These are phyloP conservation scores for Dicyrtoma fusca DNA, from an alignment of 2,888 invertebrate genomes.

Conservation along the genomic window DNA sequence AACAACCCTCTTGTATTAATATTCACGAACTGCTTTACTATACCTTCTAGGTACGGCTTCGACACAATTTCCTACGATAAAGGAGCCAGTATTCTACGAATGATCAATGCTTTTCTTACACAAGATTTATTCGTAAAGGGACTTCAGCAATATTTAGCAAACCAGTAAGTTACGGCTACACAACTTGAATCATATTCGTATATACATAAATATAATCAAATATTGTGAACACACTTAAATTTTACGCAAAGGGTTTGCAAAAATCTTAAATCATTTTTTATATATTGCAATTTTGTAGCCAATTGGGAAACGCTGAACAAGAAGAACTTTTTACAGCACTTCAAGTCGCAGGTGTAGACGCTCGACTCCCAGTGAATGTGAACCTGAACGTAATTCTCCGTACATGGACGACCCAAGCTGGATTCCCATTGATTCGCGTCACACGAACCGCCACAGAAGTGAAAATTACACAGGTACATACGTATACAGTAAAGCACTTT, in stretches of 20 bases:
- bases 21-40: no score
- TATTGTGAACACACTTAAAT: no score
- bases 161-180: slow-evolving; percentile 42
- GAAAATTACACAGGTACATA: slow-evolving; percentile 8
- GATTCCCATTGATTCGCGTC: slow-evolving; percentile 43
- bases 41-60: slow-evolving; percentile 59
- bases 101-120: slow-evolving; percentile 45
- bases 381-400: slow-evolving; percentile 38
- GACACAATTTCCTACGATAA: slow-evolving; percentile 67
- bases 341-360: neutral
- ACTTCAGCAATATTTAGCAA: slow-evolving; percentile 40
- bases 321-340: slow-evolving; percentile 44
- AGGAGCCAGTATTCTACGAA: slow-evolving; percentile 60
- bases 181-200: neutral
- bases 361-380: slow-evolving; percentile 28
- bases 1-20: no score
- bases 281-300: slow-evolving; percentile 13
- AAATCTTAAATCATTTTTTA: neutral
- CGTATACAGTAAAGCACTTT: no score
- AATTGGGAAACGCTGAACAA: slow-evolving; percentile 40
- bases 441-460: neutral
- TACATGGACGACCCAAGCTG: slow-evolving; percentile 45
- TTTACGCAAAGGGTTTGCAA: no score
- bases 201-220: no score
- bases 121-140: slow-evolving; percentile 35